phyloP scores from a whole-genome alignment of 2,888 invertebrate genomes.

The Pandemis heparana region DNA sequence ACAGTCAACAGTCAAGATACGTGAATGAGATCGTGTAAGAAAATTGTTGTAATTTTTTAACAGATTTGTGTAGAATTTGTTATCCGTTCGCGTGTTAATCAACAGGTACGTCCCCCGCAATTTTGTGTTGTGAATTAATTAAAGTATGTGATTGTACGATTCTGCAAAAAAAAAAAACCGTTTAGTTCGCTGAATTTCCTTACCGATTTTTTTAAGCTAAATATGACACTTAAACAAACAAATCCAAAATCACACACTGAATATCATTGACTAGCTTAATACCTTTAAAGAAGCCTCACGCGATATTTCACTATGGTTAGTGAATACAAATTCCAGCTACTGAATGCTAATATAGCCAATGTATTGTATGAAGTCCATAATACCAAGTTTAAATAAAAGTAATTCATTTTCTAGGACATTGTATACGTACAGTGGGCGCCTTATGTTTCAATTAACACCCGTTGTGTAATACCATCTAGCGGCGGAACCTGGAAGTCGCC shows the following conservation, averaged over 20 bases:
- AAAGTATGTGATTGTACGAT: too few species aligned
- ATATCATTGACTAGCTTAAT: background rate
- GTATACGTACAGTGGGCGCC: constrained; percentile 27
- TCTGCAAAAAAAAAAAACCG: too few species aligned
- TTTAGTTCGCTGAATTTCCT: too few species aligned
- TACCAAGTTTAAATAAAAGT: constrained; percentile 37
- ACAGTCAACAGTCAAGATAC: too few species aligned
- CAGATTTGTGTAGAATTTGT: too few species aligned
- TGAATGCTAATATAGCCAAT: background rate
- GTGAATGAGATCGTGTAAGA: too few species aligned
- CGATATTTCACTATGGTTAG: constrained; percentile 14
- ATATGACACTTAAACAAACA: constrained; percentile 6
- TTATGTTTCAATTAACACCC: constrained; percentile 38
- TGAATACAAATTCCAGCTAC: constrained; percentile 9
- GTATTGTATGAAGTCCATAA: constrained; percentile 18
- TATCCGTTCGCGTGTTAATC: too few species aligned
- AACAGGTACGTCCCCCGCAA: too few species aligned
- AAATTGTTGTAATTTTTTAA: too few species aligned
- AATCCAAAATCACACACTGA: background rate
- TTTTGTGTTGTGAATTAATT: too few species aligned
- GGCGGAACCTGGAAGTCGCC: background rate
- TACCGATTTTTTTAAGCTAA: too few species aligned
- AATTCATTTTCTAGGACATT: constrained; percentile 33
- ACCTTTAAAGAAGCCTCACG: background rate
- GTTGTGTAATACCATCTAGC: constrained; percentile 22